A percentile compares a stretch with the other conserved stretches of the same genome.
Evolutionary conservation across 2,888 invertebrate genomes (phyloP).

Genomic region (Synergus itoensis): DNA sequence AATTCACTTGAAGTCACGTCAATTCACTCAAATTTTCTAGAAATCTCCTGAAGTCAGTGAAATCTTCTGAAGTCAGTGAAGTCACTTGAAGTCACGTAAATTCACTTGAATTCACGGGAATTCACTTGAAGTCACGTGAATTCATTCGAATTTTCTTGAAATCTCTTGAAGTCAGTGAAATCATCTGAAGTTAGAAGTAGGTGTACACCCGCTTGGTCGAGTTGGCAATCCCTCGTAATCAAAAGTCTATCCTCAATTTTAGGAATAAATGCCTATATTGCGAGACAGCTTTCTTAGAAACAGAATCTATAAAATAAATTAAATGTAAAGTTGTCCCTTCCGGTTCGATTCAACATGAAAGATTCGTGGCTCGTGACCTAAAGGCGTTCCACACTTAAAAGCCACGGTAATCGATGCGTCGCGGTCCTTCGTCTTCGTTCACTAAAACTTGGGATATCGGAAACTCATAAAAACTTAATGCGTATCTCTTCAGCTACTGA

Average conservation of each 20-base stretch:
- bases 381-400: conserved; percentile 29
- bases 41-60: no score
- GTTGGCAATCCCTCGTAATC: no score
- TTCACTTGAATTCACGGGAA: no score
- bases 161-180: no score
- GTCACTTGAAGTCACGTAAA: no score
- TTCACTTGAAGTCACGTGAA: no score
- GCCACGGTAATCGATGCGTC: conserved; percentile 34
- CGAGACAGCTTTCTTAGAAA: background rate
- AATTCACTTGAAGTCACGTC: no score
- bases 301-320: conserved; percentile 12
- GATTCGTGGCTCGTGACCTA: conserved; percentile 13
- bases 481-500: conserved; percentile 26
- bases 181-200: no score
- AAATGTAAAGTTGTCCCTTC: conserved; percentile 33
- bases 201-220: no score
- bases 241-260: background rate
- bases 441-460: conserved; percentile 32
- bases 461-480: conserved; percentile 39
- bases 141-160: no score
- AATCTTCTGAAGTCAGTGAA: no score
- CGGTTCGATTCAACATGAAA: conserved; percentile 23
- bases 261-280: background rate
- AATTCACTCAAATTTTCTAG: no score
- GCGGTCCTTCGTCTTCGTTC: conserved; percentile 23